Evolutionary conservation across 2,888 invertebrate genomes (phyloP).

Genomic region (Orgyia antiqua): DNA sequence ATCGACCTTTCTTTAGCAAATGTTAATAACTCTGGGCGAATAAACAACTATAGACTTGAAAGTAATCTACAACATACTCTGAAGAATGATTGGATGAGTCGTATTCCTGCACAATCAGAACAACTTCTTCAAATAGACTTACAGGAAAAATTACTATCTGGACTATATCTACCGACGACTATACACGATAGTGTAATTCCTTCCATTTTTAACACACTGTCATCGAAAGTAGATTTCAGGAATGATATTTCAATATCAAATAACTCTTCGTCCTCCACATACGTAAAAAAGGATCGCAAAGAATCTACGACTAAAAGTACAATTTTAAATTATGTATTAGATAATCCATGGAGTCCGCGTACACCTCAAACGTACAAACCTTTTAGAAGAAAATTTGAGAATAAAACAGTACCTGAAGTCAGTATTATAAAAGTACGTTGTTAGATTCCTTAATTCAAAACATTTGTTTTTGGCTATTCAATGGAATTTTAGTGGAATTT

Average conservation of each 20-base stretch:
- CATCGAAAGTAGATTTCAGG: too few species aligned
- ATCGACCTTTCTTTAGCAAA: constrained; percentile 12
- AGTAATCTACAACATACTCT: constrained; percentile 5
- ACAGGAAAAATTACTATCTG: constrained; percentile 12
- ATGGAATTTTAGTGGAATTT: too few species aligned
- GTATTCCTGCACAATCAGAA: constrained; percentile 6
- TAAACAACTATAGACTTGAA: constrained; percentile 5
- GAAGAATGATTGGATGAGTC: constrained; percentile 14
- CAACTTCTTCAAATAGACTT: constrained; percentile 17
- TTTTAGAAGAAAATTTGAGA: constrained; percentile 38
- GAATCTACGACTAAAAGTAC: constrained; percentile 28
- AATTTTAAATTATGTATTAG: constrained; percentile 71
- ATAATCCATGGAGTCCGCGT: constrained; percentile 78
- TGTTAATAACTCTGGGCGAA: constrained; percentile 10
- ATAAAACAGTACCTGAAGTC: constrained; percentile 1
- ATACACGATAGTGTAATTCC: constrained; percentile 23
- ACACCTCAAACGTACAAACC: constrained; percentile 52
- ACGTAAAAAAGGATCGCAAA: neutral
- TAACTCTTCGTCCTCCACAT: too few species aligned
- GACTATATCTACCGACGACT: constrained; percentile 18
- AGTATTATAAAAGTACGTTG: constrained; percentile 25
- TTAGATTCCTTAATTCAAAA: too few species aligned
- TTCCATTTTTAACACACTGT: constrained; percentile 12
- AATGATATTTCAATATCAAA: too few species aligned
- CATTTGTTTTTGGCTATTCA: too few species aligned